Evolutionary conservation across 1,140 invertebrate genomes (phyloP).

Genomic region (Pachypeltis micranthus): DNA sequence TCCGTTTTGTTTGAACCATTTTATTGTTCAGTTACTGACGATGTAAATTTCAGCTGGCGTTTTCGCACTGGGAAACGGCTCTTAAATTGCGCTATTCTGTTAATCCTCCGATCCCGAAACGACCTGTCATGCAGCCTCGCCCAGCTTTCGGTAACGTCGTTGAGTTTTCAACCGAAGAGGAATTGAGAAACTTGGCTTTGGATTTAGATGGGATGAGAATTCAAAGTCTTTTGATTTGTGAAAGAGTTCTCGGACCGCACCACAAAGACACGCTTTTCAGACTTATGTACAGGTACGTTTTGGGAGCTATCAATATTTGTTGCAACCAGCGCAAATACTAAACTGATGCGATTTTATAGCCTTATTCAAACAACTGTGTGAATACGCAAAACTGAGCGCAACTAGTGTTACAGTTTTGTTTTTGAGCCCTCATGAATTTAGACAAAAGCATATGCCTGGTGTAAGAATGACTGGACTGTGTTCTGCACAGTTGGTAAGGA

Average conservation of each 20-base stretch:
- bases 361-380: no score
- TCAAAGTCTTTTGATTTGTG: constrained; percentile 70
- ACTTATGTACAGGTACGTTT: constrained; percentile 43
- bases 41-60: constrained; percentile 20
- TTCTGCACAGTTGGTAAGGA: no score
- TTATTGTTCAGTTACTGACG: no score
- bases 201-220: constrained; percentile 71
- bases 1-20: no score
- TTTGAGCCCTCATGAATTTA: no score
- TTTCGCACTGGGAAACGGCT: constrained; percentile 30
- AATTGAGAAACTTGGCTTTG: constrained; percentile 54
- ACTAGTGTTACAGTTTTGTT: no score
- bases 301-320: no score
- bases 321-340: no score
- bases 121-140: constrained; percentile 41
- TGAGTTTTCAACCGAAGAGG: constrained; percentile 58
- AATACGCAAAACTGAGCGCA: no score
- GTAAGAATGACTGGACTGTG: no score
- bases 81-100: constrained; percentile 23
- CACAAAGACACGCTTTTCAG: constrained; percentile 81
- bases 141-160: constrained; percentile 48
- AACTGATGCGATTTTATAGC: no score
- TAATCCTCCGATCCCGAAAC: constrained; percentile 39
- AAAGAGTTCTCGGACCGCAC: constrained; percentile 61
- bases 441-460: no score